These are phyloP conservation scores for Sogatella furcifera DNA, from an alignment of 1,140 invertebrate genomes.

Conservation along the genomic window DNA sequence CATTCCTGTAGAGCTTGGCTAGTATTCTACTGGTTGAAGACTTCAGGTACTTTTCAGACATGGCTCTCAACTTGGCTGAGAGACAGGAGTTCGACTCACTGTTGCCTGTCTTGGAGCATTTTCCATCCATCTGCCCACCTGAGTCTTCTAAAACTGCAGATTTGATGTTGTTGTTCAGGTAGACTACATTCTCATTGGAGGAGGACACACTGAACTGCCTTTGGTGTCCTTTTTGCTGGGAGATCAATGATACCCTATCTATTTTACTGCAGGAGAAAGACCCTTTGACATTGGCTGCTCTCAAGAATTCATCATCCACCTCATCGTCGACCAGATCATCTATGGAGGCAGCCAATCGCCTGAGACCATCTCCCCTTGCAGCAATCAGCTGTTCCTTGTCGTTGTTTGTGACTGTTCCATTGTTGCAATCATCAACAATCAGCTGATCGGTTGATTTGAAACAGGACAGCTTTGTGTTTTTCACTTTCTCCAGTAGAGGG, in stretches of 20 bases:
- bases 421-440: neutral
- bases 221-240: neutral
- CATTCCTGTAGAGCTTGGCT: conserved; percentile 49
- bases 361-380: neutral
- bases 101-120: conserved; percentile 1
- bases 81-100: conserved; percentile 35
- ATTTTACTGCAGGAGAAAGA: conserved; percentile 4
- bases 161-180: neutral
- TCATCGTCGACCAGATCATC: conserved; percentile 10
- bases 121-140: neutral
- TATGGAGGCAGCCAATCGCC: conserved; percentile 12
- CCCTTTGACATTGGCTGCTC: neutral
- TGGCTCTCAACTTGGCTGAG: conserved; percentile 53
- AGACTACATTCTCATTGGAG: neutral
- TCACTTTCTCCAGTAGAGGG: conserved; percentile 55
- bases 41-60: conserved; percentile 54
- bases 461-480: conserved; percentile 56
- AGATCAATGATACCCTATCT: conserved; percentile 1
- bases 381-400: conserved; percentile 6
- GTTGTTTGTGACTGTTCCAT: neutral
- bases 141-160: neutral
- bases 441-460: conserved; percentile 40
- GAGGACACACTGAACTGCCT: neutral
- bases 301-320: conserved; percentile 8
- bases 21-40: conserved; percentile 54